Percentiles rank a stretch among this genome's conserved stretches.
Evolutionary conservation across 2,888 invertebrate genomes (phyloP).

Genomic region (Pseudococcus longispinus): DNA sequence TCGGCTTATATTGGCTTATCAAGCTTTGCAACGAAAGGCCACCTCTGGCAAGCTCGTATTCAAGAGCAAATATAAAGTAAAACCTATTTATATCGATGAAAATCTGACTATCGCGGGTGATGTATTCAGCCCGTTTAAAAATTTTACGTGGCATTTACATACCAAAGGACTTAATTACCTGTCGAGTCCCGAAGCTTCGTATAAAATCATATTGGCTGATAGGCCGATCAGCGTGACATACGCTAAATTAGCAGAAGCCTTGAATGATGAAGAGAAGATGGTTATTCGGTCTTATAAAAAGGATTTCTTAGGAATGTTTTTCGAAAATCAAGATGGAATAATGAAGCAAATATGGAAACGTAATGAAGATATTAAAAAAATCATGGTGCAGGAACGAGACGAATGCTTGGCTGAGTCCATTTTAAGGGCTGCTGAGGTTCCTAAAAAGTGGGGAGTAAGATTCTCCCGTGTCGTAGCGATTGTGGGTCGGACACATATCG

Average conservation of each 20-base stretch:
- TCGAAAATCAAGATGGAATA: not conserved
- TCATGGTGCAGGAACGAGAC: not conserved
- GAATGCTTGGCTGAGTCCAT: not conserved
- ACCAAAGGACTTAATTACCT: not conserved
- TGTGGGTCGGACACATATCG: not conserved
- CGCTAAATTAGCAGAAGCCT: not conserved
- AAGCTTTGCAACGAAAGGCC: not conserved
- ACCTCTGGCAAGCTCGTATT: not conserved
- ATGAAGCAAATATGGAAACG: not conserved
- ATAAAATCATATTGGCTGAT: conserved; percentile 17
- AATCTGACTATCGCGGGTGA: not conserved
- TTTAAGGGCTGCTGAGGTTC: not conserved
- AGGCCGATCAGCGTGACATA: not conserved
- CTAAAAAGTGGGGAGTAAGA: not conserved
- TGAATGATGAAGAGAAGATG: not conserved
- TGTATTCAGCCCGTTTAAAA: not conserved
- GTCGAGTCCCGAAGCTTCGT: not conserved
- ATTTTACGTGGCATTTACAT: not conserved
- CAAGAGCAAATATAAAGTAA: not conserved
- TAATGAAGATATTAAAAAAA: not conserved
- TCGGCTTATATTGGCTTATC: not conserved
- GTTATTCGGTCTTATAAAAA: not conserved
- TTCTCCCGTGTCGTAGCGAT: not conserved
- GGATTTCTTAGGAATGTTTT: not conserved
- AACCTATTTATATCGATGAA: conserved; percentile 5